A percentile compares a stretch with the other conserved stretches of the same genome.
phyloP scores from a whole-genome alignment of 1,140 invertebrate species.

The Lepidurus couesii region DNA sequence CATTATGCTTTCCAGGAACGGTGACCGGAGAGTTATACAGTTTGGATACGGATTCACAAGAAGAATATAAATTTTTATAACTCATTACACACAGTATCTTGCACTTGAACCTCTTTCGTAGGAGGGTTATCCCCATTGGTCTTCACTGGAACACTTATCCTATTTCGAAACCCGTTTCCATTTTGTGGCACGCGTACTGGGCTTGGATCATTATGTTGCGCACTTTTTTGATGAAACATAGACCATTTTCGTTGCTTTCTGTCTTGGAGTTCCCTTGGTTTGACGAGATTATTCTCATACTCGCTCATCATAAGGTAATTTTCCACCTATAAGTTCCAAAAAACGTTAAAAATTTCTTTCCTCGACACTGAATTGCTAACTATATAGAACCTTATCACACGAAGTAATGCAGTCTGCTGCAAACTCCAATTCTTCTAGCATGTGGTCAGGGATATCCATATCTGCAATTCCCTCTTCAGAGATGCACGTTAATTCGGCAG shows the following conservation, averaged over 20 bases:
- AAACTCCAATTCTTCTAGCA: constrained; percentile 72
- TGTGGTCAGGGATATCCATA: constrained; percentile 57
- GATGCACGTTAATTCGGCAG: constrained; percentile 73
- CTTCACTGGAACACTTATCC: background rate
- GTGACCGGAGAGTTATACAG: background rate
- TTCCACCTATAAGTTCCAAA: constrained; percentile 52
- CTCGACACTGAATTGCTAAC: constrained; percentile 35
- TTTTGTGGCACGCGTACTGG: background rate
- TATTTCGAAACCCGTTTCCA: background rate
- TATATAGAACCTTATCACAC: constrained; percentile 62
- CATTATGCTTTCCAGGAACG: background rate
- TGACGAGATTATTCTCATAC: constrained; percentile 70
- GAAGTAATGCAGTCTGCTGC: constrained; percentile 75
- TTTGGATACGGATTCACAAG: background rate
- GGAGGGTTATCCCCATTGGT: background rate
- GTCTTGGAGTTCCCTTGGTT: background rate
- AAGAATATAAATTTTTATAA: background rate
- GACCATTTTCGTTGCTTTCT: constrained; percentile 29
- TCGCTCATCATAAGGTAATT: constrained; percentile 81
- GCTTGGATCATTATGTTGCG: constrained; percentile 10
- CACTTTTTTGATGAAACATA: constrained; percentile 27
- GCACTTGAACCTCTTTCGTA: background rate
- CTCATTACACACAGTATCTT: background rate
- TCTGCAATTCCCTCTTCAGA: constrained; percentile 79
- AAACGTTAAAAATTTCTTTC: constrained; percentile 35